Percentiles rank a stretch among this genome's conserved stretches.
phyloP scores from a whole-genome alignment of 1,140 invertebrate species.

The Apocrypta bakeri region DNA sequence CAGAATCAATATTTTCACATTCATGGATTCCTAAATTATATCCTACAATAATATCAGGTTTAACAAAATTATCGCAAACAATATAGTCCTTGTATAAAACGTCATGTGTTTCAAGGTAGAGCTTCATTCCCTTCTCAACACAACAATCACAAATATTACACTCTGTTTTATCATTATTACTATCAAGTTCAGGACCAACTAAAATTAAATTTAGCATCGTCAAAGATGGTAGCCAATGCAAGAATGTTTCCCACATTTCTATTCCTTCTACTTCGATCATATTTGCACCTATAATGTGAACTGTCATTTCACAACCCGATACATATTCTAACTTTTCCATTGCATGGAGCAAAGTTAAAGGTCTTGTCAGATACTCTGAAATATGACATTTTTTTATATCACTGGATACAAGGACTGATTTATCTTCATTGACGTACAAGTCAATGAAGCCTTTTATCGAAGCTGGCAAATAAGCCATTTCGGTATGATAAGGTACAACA shows the following conservation, averaged over 20 bases:
- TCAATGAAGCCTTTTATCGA: slow-evolving; percentile 61
- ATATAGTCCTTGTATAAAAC: slow-evolving; percentile 60
- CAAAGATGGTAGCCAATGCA: slow-evolving; percentile 61
- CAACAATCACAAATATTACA: slow-evolving; percentile 59
- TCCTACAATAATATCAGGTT: slow-evolving; percentile 63
- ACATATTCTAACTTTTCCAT: slow-evolving; percentile 57
- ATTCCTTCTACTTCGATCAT: slow-evolving; percentile 57
- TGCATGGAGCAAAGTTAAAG: slow-evolving; percentile 62
- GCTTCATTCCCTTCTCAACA: slow-evolving; percentile 44
- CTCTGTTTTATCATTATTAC: slow-evolving; percentile 39
- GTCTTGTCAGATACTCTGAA: slow-evolving; percentile 63
- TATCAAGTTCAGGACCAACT: slow-evolving; percentile 62
- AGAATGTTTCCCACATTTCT: slow-evolving; percentile 62
- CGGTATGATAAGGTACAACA: slow-evolving; percentile 51
- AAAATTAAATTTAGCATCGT: slow-evolving; percentile 56
- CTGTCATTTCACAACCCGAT: slow-evolving; percentile 45
- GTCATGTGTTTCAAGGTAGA: slow-evolving; percentile 52
- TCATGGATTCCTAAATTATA: slow-evolving; percentile 66
- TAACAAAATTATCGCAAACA: slow-evolving; percentile 47
- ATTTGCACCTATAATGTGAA: slow-evolving; percentile 65
- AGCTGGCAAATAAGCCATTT: slow-evolving; percentile 53
- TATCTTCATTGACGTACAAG: slow-evolving; percentile 54
- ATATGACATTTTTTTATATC: slow-evolving; percentile 49
- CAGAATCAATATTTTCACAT: slow-evolving; percentile 55
- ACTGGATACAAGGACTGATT: slow-evolving; percentile 44